Percentiles rank a stretch among this genome's conserved stretches.
Conservation (phyloP, 37 sponge, comb jelly and placozoan genomes). For the Corticium candelabrum region DNA sequence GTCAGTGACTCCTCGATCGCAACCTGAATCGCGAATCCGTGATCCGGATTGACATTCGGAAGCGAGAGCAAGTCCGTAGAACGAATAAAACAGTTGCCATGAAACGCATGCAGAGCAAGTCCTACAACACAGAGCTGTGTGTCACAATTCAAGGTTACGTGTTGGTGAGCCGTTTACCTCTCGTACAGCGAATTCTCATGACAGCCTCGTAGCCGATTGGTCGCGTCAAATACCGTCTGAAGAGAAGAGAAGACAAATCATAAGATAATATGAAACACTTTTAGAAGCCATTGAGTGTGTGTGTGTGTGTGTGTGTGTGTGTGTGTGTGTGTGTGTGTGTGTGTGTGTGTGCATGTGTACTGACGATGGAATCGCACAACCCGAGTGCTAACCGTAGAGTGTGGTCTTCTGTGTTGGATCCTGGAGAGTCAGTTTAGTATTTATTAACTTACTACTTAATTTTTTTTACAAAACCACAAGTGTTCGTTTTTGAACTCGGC, state of each 20-base stretch:
- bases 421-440: no score
- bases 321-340: slow-evolving; percentile 5
- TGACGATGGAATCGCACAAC: no score
- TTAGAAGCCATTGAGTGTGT: no score
- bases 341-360: neutral
- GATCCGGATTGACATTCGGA: slow-evolving; percentile 92
- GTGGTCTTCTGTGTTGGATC: no score
- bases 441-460: no score
- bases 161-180: slow-evolving; percentile 30
- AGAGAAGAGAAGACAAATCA: no score
- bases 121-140: slow-evolving; percentile 30
- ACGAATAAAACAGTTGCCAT: slow-evolving; percentile 96
- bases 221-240: slow-evolving; percentile 72
- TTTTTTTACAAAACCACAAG: no score
- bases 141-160: neutral
- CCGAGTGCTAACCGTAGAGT: no score
- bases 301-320: slow-evolving; percentile 2
- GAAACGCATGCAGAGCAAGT: slow-evolving; percentile 83
- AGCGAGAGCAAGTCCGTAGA: slow-evolving; percentile 91
- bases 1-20: slow-evolving; percentile 84
- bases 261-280: no score
- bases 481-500: no score
- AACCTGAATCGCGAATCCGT: slow-evolving; percentile 72
- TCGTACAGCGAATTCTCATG: slow-evolving; percentile 88
- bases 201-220: slow-evolving; percentile 96